Percentiles rank a stretch among this genome's conserved stretches.
phyloP scores from a whole-genome alignment of 2,797 vertebrate species.

The Chelon labrosus region DNA sequence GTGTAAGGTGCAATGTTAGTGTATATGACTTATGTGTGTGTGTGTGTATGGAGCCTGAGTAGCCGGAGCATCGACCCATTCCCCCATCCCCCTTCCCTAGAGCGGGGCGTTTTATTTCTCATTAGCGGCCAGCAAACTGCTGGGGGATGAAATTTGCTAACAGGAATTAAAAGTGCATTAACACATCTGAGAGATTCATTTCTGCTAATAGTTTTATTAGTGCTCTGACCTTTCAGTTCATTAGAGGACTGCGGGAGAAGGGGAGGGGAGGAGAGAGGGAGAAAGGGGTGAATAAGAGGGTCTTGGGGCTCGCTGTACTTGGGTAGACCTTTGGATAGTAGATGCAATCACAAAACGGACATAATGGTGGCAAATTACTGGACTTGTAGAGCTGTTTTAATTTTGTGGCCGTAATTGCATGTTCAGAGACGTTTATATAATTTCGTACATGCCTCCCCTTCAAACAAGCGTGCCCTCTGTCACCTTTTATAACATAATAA shows the following conservation, averaged over 20 bases:
- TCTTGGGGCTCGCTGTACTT: conserved; percentile 59
- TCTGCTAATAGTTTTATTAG: conserved; percentile 92
- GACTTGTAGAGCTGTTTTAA: conserved; percentile 21
- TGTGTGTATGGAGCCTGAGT: conserved; percentile 63
- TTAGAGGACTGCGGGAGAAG: conserved; percentile 82
- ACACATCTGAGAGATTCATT: conserved; percentile 90
- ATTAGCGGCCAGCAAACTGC: conserved; percentile 89
- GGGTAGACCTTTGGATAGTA: conserved; percentile 58
- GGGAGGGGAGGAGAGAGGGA: conserved; percentile 63
- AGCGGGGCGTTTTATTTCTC: conserved; percentile 89
- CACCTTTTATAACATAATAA: conserved; percentile 11
- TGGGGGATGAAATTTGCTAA: conserved; percentile 92
- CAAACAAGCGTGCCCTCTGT: background rate
- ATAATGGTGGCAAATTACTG: conserved; percentile 25
- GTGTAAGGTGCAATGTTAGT: conserved; percentile 70
- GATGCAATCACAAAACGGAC: conserved; percentile 40
- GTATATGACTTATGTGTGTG: conserved; percentile 59
- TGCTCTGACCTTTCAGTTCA: conserved; percentile 91
- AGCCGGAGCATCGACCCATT: conserved; percentile 82
- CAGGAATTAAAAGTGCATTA: conserved; percentile 93
- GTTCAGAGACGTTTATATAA: conserved; percentile 1
- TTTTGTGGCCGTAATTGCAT: conserved; percentile 19
- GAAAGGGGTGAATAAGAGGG: conserved; percentile 58
- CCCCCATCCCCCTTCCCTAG: conserved; percentile 79
- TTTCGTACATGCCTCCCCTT: conserved; percentile 1